These are phyloP conservation scores for Zootoca vivipara DNA, from an alignment of 2,113 vertebrate species.

Conservation along the genomic window DNA sequence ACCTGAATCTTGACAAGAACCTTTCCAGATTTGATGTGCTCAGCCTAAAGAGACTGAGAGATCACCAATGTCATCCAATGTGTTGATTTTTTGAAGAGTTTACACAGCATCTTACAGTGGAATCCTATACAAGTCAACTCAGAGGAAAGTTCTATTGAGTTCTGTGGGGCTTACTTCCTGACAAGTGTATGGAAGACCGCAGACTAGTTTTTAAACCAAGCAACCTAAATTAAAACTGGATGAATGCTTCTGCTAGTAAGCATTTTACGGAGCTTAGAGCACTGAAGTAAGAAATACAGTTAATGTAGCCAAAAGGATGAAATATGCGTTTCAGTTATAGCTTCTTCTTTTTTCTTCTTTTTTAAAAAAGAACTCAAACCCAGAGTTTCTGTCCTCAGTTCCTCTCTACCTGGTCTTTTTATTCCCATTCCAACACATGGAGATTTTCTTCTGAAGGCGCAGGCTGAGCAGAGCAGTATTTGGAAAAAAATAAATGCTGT, in stretches of 20 bases:
- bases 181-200: no score
- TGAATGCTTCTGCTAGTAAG: not conserved
- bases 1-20: conserved; percentile 27
- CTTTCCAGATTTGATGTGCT: conserved; percentile 30
- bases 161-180: no score
- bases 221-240: conserved; percentile 21
- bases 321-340: not conserved
- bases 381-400: not conserved
- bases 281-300: conserved; percentile 21
- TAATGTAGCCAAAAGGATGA: not conserved
- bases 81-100: conserved; percentile 10
- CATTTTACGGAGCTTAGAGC: conserved; percentile 16
- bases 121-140: no score
- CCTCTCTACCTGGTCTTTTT: not conserved
- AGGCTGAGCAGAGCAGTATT: not conserved
- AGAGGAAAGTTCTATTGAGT: no score
- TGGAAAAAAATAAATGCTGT: not conserved
- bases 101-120: not conserved
- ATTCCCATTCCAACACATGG: not conserved
- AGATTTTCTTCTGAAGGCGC: not conserved
- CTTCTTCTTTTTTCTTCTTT: not conserved
- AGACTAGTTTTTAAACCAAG: conserved; percentile 2
- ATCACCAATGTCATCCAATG: not conserved
- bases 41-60: conserved; percentile 12
- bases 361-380: not conserved